A percentile compares a stretch with the other conserved stretches of the same genome.
These are phyloP conservation scores for Ateles fusciceps DNA, from an alignment of 2,797 vertebrate species.

Conservation along the genomic window DNA sequence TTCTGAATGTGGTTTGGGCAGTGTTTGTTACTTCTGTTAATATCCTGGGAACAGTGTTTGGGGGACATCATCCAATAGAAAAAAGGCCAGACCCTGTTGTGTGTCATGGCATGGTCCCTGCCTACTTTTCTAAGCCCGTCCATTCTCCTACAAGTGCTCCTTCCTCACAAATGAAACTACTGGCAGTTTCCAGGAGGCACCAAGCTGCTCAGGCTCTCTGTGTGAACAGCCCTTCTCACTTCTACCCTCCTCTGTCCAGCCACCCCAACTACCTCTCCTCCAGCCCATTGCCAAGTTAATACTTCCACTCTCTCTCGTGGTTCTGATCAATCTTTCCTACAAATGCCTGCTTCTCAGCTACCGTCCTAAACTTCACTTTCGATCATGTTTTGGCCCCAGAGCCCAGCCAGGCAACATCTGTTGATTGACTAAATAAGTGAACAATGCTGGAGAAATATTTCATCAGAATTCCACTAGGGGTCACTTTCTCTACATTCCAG, in stretches of 20 bases:
- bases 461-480: slow-evolving; percentile 48
- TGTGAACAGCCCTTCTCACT: background rate
- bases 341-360: background rate
- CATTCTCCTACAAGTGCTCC: background rate
- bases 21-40: background rate
- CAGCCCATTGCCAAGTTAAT: background rate
- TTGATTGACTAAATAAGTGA: rapidly evolving
- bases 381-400: background rate
- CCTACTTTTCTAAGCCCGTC: background rate
- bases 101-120: no score
- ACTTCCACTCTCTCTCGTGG: background rate
- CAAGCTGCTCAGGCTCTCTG: background rate
- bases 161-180: background rate
- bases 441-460: background rate
- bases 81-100: background rate
- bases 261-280: background rate
- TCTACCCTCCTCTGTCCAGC: background rate
- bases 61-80: background rate
- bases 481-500: slow-evolving; percentile 67
- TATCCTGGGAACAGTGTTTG: background rate
- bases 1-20: background rate
- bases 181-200: background rate
- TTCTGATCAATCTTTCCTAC: background rate
- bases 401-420: background rate
- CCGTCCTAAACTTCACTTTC: background rate